These are phyloP conservation scores for Xenopus borealis DNA, from an alignment of 2,113 vertebrate species.

Conservation along the genomic window DNA sequence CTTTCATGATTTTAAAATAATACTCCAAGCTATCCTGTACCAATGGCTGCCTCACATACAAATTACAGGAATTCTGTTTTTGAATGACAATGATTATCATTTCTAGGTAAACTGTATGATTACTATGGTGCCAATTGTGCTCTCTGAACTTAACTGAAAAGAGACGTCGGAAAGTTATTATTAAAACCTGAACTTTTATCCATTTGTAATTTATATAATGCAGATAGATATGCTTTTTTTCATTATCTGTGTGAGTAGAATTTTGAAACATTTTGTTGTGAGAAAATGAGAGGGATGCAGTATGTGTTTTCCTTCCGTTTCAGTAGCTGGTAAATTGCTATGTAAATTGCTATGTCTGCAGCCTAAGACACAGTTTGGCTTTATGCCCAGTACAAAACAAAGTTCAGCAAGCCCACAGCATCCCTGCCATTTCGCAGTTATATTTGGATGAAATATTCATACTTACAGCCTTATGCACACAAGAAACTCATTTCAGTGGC, in stretches of 20 bases:
- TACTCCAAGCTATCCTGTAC: not conserved
- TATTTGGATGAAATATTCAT: slow-evolving; percentile 13
- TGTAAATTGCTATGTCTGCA: slow-evolving; percentile 17
- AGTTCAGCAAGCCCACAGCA: slow-evolving; percentile 7
- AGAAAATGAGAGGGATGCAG: not conserved
- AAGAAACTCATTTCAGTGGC: slow-evolving; percentile 6
- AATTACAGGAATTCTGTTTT: slow-evolving; percentile 28
- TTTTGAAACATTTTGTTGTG: too few species aligned
- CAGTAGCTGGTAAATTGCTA: not conserved
- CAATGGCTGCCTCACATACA: slow-evolving; percentile 2
- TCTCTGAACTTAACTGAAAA: slow-evolving; percentile 13
- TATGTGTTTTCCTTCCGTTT: not conserved
- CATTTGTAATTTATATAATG: not conserved
- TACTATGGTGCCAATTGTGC: not conserved
- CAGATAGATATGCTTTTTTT: not conserved
- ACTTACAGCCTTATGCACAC: slow-evolving; percentile 3
- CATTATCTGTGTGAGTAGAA: too few species aligned
- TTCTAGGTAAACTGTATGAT: not conserved
- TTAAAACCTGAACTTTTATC: slow-evolving; percentile 2
- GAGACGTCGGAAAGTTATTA: not conserved
- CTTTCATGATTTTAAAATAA: too few species aligned
- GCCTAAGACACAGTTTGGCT: slow-evolving; percentile 6
- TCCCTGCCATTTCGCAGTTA: not conserved
- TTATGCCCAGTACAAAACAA: not conserved
- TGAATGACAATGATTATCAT: slow-evolving; percentile 3